phyloP scores from a whole-genome alignment of 2,888 invertebrate species.

The Eutolmus rufibarbis region DNA sequence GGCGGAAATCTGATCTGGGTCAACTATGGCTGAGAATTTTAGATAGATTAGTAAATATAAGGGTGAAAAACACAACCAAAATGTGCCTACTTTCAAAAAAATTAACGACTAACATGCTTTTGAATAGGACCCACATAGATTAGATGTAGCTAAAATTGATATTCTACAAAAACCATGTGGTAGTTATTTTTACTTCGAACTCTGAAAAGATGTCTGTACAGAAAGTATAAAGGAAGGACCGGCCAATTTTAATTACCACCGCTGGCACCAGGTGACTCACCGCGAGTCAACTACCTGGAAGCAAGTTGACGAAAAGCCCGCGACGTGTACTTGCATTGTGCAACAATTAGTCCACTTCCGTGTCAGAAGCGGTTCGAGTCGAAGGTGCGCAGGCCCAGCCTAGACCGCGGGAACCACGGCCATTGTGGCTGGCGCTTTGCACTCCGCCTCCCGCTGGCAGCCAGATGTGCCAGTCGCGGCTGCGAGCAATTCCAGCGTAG shows the following conservation, averaged over 20 bases:
- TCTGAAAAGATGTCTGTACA: background rate
- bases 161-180: too few species aligned
- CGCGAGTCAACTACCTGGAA: background rate
- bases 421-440: conserved; percentile 2
- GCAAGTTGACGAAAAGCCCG: background rate
- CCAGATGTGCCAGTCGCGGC: background rate
- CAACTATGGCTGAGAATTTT: too few species aligned
- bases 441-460: background rate
- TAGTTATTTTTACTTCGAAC: too few species aligned
- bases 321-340: background rate
- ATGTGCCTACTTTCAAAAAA: too few species aligned
- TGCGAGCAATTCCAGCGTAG: background rate
- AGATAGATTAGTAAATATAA: too few species aligned
- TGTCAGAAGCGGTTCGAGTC: background rate
- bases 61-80: too few species aligned
- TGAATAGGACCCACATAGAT: too few species aligned
- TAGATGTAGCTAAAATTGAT: too few species aligned
- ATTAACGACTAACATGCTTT: too few species aligned
- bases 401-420: background rate
- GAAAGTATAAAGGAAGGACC: background rate
- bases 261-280: background rate
- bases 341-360: conserved; percentile 3
- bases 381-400: background rate
- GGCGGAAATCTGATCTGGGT: too few species aligned
- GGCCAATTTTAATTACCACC: background rate